Conservation (phyloP, 2,113 vertebrate genomes). For the Laticauda laticaudata region DNA sequence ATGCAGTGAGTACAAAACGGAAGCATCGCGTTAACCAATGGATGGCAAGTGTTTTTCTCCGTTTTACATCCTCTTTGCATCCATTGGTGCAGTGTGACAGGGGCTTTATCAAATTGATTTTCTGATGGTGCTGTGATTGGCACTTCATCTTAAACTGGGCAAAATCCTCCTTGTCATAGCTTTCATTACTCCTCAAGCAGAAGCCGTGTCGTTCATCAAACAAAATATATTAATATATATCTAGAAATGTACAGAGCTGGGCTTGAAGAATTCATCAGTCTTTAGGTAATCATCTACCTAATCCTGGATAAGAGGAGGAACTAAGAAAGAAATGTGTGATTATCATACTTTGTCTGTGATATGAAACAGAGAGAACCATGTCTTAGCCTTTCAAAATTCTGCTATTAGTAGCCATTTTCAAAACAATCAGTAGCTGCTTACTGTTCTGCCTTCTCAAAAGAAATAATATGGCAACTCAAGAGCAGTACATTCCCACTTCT, state of each 20-base stretch:
- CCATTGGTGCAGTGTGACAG: too few species aligned
- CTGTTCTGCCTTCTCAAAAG: neutral
- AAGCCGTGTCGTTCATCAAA: neutral
- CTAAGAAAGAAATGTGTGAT: neutral
- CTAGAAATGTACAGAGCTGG: neutral
- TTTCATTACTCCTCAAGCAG: neutral
- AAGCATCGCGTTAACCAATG: too few species aligned
- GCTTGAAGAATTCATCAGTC: neutral
- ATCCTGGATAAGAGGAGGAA: neutral
- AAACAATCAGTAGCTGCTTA: neutral
- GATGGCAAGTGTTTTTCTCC: too few species aligned
- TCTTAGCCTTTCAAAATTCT: neutral
- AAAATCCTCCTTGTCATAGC: neutral
- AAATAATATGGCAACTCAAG: neutral
- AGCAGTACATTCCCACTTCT: neutral
- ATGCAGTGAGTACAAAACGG: too few species aligned
- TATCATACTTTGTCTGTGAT: neutral
- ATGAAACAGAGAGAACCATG: neutral
- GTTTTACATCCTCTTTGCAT: too few species aligned
- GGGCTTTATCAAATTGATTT: neutral
- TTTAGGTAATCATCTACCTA: neutral
- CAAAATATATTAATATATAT: neutral
- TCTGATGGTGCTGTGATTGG: neutral
- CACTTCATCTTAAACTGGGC: neutral
- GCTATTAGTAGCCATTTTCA: neutral